Percentiles rank a stretch among this genome's conserved stretches.
These are phyloP conservation scores for Temnothorax curvispinosus DNA, from an alignment of 1,140 invertebrate species.

Conservation along the genomic window DNA sequence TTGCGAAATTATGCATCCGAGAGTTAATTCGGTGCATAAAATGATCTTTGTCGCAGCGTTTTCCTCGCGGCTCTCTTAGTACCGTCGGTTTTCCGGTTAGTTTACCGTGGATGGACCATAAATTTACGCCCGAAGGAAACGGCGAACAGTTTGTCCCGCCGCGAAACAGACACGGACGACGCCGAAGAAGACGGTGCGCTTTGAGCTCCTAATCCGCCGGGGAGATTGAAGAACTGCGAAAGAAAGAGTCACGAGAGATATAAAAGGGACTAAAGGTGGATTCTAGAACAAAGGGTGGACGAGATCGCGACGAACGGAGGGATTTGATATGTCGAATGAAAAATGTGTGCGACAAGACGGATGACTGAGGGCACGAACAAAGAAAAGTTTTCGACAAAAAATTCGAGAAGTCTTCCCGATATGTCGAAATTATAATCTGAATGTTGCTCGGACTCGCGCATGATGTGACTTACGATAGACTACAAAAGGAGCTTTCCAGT, in stretches of 20 bases:
- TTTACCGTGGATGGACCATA: slow-evolving; percentile 30
- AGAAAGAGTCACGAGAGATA: slow-evolving; percentile 14
- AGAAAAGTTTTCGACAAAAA: background rate
- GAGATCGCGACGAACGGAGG: slow-evolving; percentile 8
- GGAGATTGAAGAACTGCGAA: slow-evolving; percentile 41
- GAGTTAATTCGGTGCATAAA: slow-evolving; percentile 8
- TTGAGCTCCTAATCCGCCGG: slow-evolving; percentile 40
- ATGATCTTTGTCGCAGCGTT: background rate
- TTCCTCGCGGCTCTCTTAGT: background rate
- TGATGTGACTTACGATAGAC: background rate
- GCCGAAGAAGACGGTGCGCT: slow-evolving; percentile 22
- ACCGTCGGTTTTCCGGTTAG: slow-evolving; percentile 3
- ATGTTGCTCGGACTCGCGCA: background rate
- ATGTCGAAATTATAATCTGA: background rate
- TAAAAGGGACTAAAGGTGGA: slow-evolving; percentile 16
- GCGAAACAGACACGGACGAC: slow-evolving; percentile 31
- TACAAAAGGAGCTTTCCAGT: background rate
- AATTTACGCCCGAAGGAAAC: slow-evolving; percentile 42
- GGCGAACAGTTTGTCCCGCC: slow-evolving; percentile 41
- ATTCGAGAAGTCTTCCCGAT: background rate
- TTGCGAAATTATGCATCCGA: background rate
- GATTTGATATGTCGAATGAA: slow-evolving; percentile 33
- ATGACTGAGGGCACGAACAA: background rate
- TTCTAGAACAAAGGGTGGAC: slow-evolving; percentile 11
- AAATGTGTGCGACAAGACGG: slow-evolving; percentile 10